Conservation (phyloP, 2,113 vertebrate species). For the Baryphthengus martii region DNA sequence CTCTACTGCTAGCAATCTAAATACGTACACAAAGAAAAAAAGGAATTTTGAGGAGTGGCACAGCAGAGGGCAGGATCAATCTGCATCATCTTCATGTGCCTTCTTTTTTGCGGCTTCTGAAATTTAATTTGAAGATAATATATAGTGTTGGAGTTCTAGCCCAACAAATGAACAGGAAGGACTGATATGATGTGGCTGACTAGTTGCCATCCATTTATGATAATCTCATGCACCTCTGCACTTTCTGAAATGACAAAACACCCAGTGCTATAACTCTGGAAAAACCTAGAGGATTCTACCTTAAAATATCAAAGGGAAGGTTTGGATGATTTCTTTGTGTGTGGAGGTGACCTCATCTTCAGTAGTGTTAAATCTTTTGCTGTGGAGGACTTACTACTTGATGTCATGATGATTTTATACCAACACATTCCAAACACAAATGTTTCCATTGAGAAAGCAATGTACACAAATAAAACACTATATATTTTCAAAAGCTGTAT, state of each 20-base stretch:
- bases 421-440: background rate
- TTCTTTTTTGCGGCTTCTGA: slow-evolving; percentile 22
- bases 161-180: background rate
- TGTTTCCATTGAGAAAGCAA: background rate
- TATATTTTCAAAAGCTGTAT: background rate
- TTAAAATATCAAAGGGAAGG: background rate
- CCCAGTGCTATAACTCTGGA: background rate
- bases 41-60: background rate
- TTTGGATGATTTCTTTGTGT: background rate
- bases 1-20: background rate
- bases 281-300: background rate
- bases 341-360: background rate
- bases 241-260: background rate
- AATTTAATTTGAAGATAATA: background rate
- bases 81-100: background rate
- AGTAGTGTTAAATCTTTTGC: background rate
- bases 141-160: background rate
- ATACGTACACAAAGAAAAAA: background rate
- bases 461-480: background rate
- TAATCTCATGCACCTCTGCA: background rate
- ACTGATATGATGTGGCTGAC: background rate
- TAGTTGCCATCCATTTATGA: slow-evolving; percentile 13
- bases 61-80: background rate
- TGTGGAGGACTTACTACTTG: background rate
- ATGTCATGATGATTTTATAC: background rate